Conservation (phyloP, 2,888 invertebrate species). For the Nephrocerus scutellatus region DNA sequence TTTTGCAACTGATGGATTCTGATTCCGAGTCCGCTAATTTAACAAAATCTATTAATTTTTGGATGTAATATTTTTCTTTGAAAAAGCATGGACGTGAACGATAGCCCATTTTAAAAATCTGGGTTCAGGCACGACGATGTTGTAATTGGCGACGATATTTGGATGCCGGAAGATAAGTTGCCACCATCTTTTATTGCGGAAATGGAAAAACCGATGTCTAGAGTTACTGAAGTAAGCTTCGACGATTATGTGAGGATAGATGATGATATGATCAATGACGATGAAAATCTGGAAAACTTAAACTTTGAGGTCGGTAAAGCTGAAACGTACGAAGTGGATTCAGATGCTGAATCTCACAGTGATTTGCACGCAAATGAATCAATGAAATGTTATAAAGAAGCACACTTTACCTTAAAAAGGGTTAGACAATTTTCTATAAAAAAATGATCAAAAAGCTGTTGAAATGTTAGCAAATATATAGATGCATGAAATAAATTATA, state of each 20-base stretch:
- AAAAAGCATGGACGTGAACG: conserved; percentile 3
- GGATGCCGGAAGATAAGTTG: conserved; percentile 10
- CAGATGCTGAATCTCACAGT: too few relatives aligned
- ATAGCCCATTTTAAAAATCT: background rate
- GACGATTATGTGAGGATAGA: conserved; percentile 15
- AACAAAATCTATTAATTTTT: conserved; percentile 3
- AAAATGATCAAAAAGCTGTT: too few relatives aligned
- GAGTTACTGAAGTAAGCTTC: conserved; percentile 6
- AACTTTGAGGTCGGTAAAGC: too few relatives aligned
- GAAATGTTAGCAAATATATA: too few relatives aligned
- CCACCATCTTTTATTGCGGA: background rate
- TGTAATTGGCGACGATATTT: background rate
- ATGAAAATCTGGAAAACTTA: conserved; percentile 1
- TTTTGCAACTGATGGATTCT: conserved; percentile 1
- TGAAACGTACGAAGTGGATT: too few relatives aligned
- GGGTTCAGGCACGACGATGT: background rate
- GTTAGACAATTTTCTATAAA: too few relatives aligned
- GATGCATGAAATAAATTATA: too few relatives aligned
- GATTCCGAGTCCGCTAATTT: conserved; percentile 1
- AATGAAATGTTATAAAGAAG: too few relatives aligned
- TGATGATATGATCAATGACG: conserved; percentile 16
- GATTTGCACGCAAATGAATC: too few relatives aligned
- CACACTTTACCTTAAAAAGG: too few relatives aligned
- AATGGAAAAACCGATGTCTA: conserved; percentile 4
- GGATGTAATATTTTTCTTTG: conserved; percentile 1